Evolutionary conservation across 2,113 vertebrate genomes (phyloP).

Genomic region (Pogonocichla stellata): DNA sequence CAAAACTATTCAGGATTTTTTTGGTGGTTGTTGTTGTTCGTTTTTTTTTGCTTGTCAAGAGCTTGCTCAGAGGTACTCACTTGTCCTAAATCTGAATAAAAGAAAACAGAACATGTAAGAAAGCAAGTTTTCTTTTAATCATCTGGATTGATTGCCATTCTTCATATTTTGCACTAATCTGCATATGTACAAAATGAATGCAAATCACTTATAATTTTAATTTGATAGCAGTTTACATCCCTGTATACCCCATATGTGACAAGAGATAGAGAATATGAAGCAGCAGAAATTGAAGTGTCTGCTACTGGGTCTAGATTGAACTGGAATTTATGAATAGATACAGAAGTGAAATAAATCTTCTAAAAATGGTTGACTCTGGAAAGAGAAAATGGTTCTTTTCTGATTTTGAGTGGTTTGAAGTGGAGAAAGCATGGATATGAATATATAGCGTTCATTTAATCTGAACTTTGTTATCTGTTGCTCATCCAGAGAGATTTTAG

Average conservation of each 20-base stretch:
- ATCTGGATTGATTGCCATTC: not conserved
- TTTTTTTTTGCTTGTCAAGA: not conserved
- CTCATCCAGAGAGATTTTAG: not conserved
- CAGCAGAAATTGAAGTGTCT: not conserved
- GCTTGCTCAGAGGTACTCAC: not conserved
- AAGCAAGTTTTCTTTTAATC: not conserved
- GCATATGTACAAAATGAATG: not conserved
- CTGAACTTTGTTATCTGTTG: not conserved
- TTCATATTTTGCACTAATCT: not conserved
- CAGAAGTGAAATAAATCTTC: not conserved
- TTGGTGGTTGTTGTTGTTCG: not conserved
- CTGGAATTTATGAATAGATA: not conserved
- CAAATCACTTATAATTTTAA: not conserved
- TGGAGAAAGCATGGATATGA: not conserved
- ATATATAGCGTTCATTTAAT: not conserved
- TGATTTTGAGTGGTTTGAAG: not conserved
- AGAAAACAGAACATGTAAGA: not conserved
- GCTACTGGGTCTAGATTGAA: not conserved
- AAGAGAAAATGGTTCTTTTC: not conserved
- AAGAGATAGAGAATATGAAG: not conserved
- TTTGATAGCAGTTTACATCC: not conserved
- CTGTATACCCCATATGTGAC: not conserved
- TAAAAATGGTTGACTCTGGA: not conserved
- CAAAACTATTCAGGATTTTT: not conserved
- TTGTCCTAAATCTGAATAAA: not conserved